Evolutionary conservation across 2,113 vertebrate genomes (phyloP), one percentile per base, ranked within the genome.

Genomic region (Tachysurus vachellii): DNA sequence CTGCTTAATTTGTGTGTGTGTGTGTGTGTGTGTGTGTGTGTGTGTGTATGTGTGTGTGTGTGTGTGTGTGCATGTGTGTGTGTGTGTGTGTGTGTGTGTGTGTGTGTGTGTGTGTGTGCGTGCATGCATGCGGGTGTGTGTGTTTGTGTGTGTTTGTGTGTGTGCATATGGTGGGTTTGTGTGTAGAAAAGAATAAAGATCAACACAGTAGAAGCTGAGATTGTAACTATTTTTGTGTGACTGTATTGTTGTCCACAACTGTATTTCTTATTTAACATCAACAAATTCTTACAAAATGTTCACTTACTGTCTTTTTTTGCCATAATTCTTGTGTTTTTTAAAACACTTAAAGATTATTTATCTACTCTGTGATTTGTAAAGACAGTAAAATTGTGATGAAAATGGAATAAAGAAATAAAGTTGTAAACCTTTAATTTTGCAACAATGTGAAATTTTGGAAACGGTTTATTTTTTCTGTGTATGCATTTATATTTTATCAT

Each of bases 1-100:
- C 89, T 91, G 87, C 90, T 92, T 91, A 80, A 70, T 71, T 53
- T 88, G 87, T 90, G 85, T 86, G 47, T 88, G 59, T 53, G 75
- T 61, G 47, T 50, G 47, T 50, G 47, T 50, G 56, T n/a, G 31
- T 87, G 61, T 90, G 81, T 89, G 75, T 62, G 56, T n/a, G 86
- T 86, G 83, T 80, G 68, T 89, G 89, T 87, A 44, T 36, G 36
- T 36, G 36, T 36, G 36, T 36, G 36, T 36, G 36, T 36, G 36
- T 36, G 36, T 36, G 36, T 36, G 36, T 36, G 36, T 36, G 36
- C 36, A 2, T 36, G 36, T 36, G 36, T 36, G 36, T 2, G 36
- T 36, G 36, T 2, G 1, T 36, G 36, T 2, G 36, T 36, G 36
- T 2, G 36, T 36, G 36, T 2, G 2, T 36, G 36, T 36, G 36